Evolutionary conservation across 2,888 invertebrate species (phyloP), one percentile per base, ranked within the genome.

Genomic region (Spatulosminthurus flaviceps): DNA sequence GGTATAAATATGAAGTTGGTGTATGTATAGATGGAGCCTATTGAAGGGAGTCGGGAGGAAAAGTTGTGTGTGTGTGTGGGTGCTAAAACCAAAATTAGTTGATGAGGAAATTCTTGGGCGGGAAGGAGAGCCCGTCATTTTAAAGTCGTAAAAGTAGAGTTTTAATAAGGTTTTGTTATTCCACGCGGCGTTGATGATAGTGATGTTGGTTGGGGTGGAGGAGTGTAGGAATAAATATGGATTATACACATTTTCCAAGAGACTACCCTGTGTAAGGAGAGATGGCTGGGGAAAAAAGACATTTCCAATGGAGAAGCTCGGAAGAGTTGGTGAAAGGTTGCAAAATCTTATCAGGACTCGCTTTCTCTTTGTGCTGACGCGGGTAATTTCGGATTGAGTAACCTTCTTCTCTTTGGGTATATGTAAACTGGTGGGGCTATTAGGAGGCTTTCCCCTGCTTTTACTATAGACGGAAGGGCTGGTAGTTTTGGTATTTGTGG

Each of bases 291-390:
- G 51, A n/a, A 51, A 51, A 51, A 51, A 19, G 51, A 51, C 16
- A n/a, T n/a, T 51, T 34, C 9, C 34, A 34, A 34, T 34, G 34
- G 9, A 34, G 51, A 2, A 19, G 51, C 51, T 51, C 19, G 19
- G n/a, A 16, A 51, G 51, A 16, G 51, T 51, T 51, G 51, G 51
- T 51, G 51, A 51, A 51, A 51, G 51, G 51, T 51, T 51, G 51
- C 51, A 51, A n/a, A 51, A 11, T 51, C 51, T 51, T 51, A 51
- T 51, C 51, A 51, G 51, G 51, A 51, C n/a, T 4, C 7, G 16
- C 51, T 51, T 51, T 51, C 51, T 51, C 51, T 51, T 51, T 51
- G 51, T 51, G 51, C 51, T 51, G 51, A 51, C 51, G 51, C 51
- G 51, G 51, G n/a, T n/a, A 51, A 51, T 13, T 51, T 51, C n/a